Conservation (phyloP, 2,888 invertebrate species). For the Apamea monoglypha region DNA sequence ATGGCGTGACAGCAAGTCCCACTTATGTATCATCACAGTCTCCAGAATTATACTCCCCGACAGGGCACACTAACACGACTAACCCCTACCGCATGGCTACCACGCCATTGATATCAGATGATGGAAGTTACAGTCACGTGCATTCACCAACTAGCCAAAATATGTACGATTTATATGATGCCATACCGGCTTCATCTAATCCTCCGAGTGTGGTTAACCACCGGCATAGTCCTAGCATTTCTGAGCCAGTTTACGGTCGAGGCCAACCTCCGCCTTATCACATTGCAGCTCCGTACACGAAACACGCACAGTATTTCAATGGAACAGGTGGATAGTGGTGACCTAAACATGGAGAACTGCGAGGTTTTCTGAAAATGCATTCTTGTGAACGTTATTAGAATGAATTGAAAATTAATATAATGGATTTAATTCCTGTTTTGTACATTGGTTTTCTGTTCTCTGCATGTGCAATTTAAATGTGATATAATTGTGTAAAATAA, state of each 20-base stretch:
- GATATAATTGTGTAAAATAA: slow-evolving; percentile 83
- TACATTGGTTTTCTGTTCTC: slow-evolving; percentile 71
- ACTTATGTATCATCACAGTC: slow-evolving; percentile 87
- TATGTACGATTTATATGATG: slow-evolving; percentile 88
- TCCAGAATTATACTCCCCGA: slow-evolving; percentile 87
- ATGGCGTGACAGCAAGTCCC: slow-evolving; percentile 83
- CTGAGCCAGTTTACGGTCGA: slow-evolving; percentile 82
- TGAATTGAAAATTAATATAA: slow-evolving; percentile 58
- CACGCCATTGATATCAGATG: slow-evolving; percentile 87
- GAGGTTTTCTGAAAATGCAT: slow-evolving; percentile 71
- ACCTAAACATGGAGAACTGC: slow-evolving; percentile 71
- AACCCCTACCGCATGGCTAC: slow-evolving; percentile 89
- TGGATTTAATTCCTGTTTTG: slow-evolving; percentile 70
- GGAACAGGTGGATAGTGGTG: slow-evolving; percentile 87
- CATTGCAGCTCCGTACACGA: slow-evolving; percentile 95
- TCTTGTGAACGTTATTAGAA: slow-evolving; percentile 76
- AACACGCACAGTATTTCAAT: slow-evolving; percentile 93
- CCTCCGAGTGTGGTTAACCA: slow-evolving; percentile 83
- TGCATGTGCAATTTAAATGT: slow-evolving; percentile 89
- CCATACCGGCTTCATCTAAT: slow-evolving; percentile 84
- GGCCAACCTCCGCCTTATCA: slow-evolving; percentile 95
- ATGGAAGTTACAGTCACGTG: slow-evolving; percentile 87
- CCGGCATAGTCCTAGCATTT: slow-evolving; percentile 83
- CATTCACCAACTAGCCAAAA: slow-evolving; percentile 87
- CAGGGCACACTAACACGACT: slow-evolving; percentile 87